phyloP scores from a whole-genome alignment of 1,140 invertebrate species.

The Aculops lycopersici region DNA sequence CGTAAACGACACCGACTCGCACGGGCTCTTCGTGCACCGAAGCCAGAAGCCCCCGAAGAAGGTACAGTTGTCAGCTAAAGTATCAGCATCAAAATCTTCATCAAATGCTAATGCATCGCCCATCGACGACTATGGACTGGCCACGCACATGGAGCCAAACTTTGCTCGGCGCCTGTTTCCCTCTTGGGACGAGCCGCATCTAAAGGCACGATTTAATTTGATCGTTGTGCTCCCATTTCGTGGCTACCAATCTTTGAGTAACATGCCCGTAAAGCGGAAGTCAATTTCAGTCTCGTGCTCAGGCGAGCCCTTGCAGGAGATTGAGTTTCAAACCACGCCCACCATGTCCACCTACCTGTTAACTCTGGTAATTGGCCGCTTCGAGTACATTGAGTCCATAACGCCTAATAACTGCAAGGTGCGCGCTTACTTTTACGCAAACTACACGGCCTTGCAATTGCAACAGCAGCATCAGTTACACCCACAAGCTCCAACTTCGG shows the following conservation, averaged over 20 bases:
- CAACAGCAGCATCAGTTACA: too few species aligned
- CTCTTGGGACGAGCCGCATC: conserved; percentile 84
- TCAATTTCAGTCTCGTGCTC: background rate
- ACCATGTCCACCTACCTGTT: conserved; percentile 86
- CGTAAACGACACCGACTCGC: background rate
- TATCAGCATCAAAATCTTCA: too few species aligned
- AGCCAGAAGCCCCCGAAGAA: too few species aligned
- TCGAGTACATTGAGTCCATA: conserved; percentile 47
- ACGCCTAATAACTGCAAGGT: background rate
- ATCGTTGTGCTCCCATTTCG: conserved; percentile 35
- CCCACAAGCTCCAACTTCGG: too few species aligned
- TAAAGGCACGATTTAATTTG: conserved; percentile 78
- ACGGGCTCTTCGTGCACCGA: too few species aligned
- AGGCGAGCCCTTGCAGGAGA: conserved; percentile 17
- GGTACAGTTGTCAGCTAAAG: too few species aligned
- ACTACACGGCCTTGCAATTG: too few species aligned
- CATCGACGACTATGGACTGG: conserved; percentile 43
- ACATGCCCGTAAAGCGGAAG: conserved; percentile 28
- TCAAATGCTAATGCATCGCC: too few species aligned
- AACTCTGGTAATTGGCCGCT: conserved; percentile 67
- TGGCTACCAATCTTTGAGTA: conserved; percentile 45
- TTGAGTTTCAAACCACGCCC: conserved; percentile 54
- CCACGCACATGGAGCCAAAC: conserved; percentile 63
- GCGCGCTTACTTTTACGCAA: background rate
- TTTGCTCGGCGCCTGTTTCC: conserved; percentile 75